Base-by-base conservation (phyloP, 2,888 invertebrate species). In the Candidula unifasciata region DNA sequence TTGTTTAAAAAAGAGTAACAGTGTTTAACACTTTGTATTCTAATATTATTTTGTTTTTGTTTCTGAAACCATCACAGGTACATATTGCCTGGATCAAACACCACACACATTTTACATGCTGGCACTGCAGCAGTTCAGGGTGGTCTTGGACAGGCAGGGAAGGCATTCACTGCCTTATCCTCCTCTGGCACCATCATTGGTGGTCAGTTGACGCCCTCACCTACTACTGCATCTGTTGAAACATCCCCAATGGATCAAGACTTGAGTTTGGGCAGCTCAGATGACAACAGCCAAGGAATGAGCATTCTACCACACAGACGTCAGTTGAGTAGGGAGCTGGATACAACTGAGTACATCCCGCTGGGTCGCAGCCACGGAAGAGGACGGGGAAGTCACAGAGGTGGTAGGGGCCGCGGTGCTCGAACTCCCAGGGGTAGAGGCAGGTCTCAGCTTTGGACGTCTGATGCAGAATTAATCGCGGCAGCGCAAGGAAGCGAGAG, bases 121-220 rank as follows among this genome's bases (percentile, higher is more conserved):
- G 80, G 80, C 2, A 69, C 84, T 21, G n/a, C 57, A 24, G 44
- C 44, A 3, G 68, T 30, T 13, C 64, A 57, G 54, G 44, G 74
- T 52, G 66, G 68, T 0, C 21, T 66, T 13, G 64, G 74, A 10
- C 44, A 30, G n/a, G 73, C 54, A 8, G 69, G 81, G 24, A 80
- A 37, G 24, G 77, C 85, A 21, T 85, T 85, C 71, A 85, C 85
- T 18, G 85, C 85, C 24, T 68, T 85, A 3, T 84, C 84, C 18
- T 84, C 84, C 18, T 84, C 84, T 33, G 84, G 84, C 52, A 84
- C 84, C 24, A 84, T 84, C 27, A 84, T 84, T 57, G 84, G 84
- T 73, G 84, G 84, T 37, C 84, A 84, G 33, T 80, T 84, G n/a
- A 84, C 84, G 8, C 84, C 80, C 44, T 69, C 84, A 8, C 71